Percentiles rank a stretch among this genome's conserved stretches.
Evolutionary conservation across 2,888 invertebrate species (phyloP).

Genomic region (Ophioninae sp.): DNA sequence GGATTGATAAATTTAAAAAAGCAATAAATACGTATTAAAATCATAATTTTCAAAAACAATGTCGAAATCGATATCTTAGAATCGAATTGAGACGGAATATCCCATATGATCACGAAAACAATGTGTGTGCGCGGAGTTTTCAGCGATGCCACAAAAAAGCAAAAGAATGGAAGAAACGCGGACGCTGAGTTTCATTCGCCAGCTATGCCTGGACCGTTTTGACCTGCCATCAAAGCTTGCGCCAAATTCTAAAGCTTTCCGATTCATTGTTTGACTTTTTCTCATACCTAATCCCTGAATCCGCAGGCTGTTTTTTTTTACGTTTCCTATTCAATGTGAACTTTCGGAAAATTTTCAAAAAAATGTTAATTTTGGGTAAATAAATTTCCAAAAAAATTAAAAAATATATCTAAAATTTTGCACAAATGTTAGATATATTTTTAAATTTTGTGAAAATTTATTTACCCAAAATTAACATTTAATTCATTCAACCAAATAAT

Average conservation of each 20-base stretch:
- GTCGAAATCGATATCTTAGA: neutral
- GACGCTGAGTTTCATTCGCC: conserved; percentile 21
- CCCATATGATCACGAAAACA: neutral
- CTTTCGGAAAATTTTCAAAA: neutral
- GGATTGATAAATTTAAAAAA: too few species aligned
- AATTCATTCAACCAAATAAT: too few species aligned
- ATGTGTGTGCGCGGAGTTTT: conserved; percentile 9
- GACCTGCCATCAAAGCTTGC: conserved; percentile 13
- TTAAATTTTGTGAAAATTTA: too few species aligned
- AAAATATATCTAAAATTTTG: too few species aligned
- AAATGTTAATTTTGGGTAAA: neutral
- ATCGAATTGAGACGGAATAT: neutral
- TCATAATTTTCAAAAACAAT: neutral
- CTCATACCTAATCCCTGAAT: conserved; percentile 21
- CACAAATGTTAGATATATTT: too few species aligned
- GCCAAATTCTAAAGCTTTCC: neutral
- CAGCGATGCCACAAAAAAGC: conserved; percentile 23
- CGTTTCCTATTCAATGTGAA: neutral
- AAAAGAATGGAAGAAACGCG: conserved; percentile 35
- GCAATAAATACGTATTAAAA: neutral
- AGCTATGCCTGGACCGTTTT: conserved; percentile 12
- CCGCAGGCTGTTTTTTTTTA: neutral
- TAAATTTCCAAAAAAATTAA: neutral
- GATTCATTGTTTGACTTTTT: conserved; percentile 3
- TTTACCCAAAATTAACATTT: too few species aligned